Evolutionary conservation across 2,797 vertebrate genomes (phyloP), one percentile per base, ranked within the genome.

Genomic region (Myiotriccus ornatus): DNA sequence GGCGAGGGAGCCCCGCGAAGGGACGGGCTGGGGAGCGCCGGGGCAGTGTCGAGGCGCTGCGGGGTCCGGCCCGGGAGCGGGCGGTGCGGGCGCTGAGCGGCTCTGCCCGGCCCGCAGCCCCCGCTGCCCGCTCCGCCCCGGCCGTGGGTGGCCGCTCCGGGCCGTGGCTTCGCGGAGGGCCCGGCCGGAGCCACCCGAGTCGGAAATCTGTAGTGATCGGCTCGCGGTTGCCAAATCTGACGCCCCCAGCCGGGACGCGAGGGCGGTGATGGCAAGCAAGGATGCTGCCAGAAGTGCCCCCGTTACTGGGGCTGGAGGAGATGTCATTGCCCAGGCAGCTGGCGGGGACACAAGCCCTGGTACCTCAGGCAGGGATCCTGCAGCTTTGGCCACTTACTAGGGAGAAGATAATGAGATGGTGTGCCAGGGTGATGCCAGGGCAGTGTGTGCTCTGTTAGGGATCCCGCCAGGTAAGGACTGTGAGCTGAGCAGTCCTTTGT

Each of bases 181-280:
- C 27, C 50, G 50, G 27, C 50, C 50, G 27, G 49, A 50, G 49
- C 27, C 49, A 11, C 28, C 15, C 49, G 49, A 50, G 49, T 50
- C 6, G 49, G 27, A 50, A 50, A 50, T 50, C 49, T 14, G 12
- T 14, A 3, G 59, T 5, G 14, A 16, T 47, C 8, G 56, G 25
- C 23, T 35, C 5, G 10, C 22, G 4, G 82, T 30, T 39, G 39
- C 46, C 52, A 11, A 5, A 32, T 24, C 8, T 19, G 43, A 44
- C 30, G 5, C 23, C 52, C 12, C 20, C 43, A 14, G 37, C 37
- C 60, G 1, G 59, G 34, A 7, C 4, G 28, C 12, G 21, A 4
- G n/a, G 39, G 35, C 4, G 18, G 39, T 3, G 28, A 2, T 9
- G 64, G 84, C 34, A 1, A 7, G 44, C 8, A 1, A 2, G 35